Conservation (phyloP, 2,113 vertebrate species). For the Echinops telfairi region DNA sequence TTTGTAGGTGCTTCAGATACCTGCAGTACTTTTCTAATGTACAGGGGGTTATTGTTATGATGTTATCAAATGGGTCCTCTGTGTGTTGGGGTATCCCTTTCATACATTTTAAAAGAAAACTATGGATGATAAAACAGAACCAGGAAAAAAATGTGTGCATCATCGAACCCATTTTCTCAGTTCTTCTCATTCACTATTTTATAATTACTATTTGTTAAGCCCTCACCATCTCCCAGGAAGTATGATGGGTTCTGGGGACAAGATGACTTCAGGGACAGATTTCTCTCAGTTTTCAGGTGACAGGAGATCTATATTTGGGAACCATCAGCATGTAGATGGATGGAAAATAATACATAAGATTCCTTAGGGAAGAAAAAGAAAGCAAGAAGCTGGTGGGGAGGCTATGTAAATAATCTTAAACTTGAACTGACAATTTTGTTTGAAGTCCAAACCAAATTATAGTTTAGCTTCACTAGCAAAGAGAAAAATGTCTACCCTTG, state of each 20-base stretch:
- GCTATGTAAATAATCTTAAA: too few relatives aligned
- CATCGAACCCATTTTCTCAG: not conserved
- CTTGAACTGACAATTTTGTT: too few relatives aligned
- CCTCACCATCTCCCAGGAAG: not conserved
- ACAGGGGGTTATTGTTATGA: slow-evolving; percentile 11
- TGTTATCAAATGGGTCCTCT: not conserved
- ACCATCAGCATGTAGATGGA: too few relatives aligned
- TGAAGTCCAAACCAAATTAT: too few relatives aligned
- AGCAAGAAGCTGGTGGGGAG: too few relatives aligned
- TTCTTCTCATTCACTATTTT: not conserved
- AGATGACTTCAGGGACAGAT: not conserved
- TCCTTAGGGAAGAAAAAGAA: too few relatives aligned
- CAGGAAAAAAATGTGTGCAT: too few relatives aligned
- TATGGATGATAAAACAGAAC: not conserved
- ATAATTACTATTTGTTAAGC: not conserved
- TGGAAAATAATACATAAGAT: too few relatives aligned
- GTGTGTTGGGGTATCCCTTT: not conserved
- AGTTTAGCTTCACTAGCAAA: not conserved
- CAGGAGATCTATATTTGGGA: not conserved
- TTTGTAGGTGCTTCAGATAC: not conserved
- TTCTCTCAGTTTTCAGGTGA: not conserved
- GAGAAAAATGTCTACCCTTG: not conserved
- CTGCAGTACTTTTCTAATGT: slow-evolving; percentile 33
- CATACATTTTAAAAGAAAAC: slow-evolving; percentile 45
- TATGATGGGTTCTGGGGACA: not conserved